Percentiles rank a stretch among this genome's conserved stretches.
Conservation (phyloP, 1,140 invertebrate genomes). For the Neodiprion virginianus region DNA sequence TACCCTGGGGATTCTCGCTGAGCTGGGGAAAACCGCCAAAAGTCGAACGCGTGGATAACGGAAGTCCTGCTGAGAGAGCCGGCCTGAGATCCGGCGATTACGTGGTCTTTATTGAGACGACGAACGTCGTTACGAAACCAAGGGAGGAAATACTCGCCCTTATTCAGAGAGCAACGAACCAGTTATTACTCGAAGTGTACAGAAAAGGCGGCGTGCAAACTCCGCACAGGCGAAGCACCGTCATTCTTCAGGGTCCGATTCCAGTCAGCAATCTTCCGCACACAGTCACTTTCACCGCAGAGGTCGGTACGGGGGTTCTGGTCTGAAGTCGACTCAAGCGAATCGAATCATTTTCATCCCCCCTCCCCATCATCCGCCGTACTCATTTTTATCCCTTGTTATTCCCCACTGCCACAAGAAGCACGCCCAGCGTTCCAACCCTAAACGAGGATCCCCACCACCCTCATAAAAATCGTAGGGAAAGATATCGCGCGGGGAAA, state of each 20-base stretch:
- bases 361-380: no score
- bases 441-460: no score
- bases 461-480: no score
- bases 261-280: slow-evolving; percentile 56
- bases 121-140: slow-evolving; percentile 82
- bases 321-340: slow-evolving; percentile 40
- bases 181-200: slow-evolving; percentile 80
- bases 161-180: slow-evolving; percentile 77
- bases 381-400: no score
- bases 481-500: no score
- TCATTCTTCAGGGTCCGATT: slow-evolving; percentile 9
- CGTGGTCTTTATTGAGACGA: slow-evolving; percentile 85
- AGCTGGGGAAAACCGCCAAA: slow-evolving; percentile 90
- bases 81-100: slow-evolving; percentile 84
- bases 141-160: slow-evolving; percentile 81
- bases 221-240: slow-evolving; percentile 13
- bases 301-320: slow-evolving; percentile 76
- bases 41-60: slow-evolving; percentile 84
- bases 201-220: slow-evolving; percentile 59
- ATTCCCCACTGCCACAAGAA: no score
- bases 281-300: slow-evolving; percentile 83
- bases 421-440: no score
- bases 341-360: not conserved
- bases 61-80: slow-evolving; percentile 79
- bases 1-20: slow-evolving; percentile 77